Percentiles rank a stretch among this genome's conserved stretches.
Evolutionary conservation across 2,113 vertebrate species (phyloP).

Genomic region (Psilopsiagon aymara): DNA sequence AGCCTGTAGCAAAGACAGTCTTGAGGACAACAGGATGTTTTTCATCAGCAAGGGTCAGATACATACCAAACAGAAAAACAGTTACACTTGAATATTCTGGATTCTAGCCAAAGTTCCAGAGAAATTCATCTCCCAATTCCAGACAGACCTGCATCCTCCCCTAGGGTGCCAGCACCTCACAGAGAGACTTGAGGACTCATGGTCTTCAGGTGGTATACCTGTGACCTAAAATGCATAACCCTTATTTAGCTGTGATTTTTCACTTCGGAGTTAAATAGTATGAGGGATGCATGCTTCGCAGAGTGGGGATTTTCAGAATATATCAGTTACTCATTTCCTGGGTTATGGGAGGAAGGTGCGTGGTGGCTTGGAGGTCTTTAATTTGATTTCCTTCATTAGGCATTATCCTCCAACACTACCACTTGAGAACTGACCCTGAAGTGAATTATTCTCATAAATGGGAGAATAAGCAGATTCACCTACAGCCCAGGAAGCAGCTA

Average conservation of each 20-base stretch:
- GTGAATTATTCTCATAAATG: not conserved
- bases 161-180: not conserved
- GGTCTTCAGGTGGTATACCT: not conserved
- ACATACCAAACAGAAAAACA: not conserved
- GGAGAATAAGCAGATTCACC: not conserved
- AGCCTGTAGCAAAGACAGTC: not conserved
- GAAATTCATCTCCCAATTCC: fast-evolving
- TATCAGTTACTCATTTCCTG: not conserved
- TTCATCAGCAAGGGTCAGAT: not conserved
- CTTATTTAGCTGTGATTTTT: not conserved
- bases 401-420: not conserved
- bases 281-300: not conserved
- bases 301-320: not conserved
- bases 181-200: not conserved
- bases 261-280: not conserved
- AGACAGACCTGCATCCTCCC: not conserved
- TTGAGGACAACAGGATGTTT: not conserved
- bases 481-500: not conserved
- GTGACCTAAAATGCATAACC: not conserved
- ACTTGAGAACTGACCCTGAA: not conserved
- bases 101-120: not conserved
- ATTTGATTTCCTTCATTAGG: not conserved
- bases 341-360: not conserved
- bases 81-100: not conserved
- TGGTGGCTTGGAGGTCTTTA: not conserved